phyloP scores from a whole-genome alignment of 2,888 invertebrate genomes.

The Scaptomyza reducta region DNA sequence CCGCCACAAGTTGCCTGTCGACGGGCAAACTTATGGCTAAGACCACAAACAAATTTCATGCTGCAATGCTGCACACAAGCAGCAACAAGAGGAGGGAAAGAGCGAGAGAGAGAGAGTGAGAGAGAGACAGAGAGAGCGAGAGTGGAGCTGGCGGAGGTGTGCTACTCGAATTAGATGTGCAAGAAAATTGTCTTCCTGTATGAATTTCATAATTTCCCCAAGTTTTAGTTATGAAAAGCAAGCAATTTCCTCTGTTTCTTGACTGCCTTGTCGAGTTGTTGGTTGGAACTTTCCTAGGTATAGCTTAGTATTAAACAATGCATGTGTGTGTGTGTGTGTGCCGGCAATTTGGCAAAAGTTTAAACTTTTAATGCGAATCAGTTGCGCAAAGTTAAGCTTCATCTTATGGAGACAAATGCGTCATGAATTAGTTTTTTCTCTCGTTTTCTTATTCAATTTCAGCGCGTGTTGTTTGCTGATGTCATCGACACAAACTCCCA shows the following conservation, averaged over 20 bases:
- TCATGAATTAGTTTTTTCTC: conserved; percentile 57
- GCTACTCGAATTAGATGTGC: conserved; percentile 69
- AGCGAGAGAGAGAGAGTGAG: not conserved
- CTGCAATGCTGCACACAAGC: conserved; percentile 58
- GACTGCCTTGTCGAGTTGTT: conserved; percentile 17
- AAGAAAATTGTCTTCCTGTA: conserved; percentile 84
- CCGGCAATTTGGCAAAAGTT: conserved; percentile 67
- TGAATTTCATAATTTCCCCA: conserved; percentile 84
- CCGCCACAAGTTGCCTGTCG: conserved; percentile 74
- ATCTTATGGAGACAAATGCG: conserved; percentile 35
- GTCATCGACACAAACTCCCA: conserved; percentile 60
- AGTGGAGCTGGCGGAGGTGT: conserved; percentile 17
- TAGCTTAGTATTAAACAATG: conserved; percentile 14
- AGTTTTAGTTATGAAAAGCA: conserved; percentile 80
- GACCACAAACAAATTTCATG: conserved; percentile 77
- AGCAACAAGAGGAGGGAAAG: too few relatives aligned
- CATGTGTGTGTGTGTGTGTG: conserved; percentile 18
- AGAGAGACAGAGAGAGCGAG: not conserved
- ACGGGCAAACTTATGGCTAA: conserved; percentile 77
- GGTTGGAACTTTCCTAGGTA: not conserved
- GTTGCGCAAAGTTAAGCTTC: conserved; percentile 62
- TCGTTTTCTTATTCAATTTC: conserved; percentile 61
- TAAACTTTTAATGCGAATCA: conserved; percentile 73
- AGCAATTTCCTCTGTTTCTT: conserved; percentile 76
- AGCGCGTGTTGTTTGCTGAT: conserved; percentile 73